Base-by-base conservation (phyloP, 2,888 invertebrate species). In the Dione juno region DNA sequence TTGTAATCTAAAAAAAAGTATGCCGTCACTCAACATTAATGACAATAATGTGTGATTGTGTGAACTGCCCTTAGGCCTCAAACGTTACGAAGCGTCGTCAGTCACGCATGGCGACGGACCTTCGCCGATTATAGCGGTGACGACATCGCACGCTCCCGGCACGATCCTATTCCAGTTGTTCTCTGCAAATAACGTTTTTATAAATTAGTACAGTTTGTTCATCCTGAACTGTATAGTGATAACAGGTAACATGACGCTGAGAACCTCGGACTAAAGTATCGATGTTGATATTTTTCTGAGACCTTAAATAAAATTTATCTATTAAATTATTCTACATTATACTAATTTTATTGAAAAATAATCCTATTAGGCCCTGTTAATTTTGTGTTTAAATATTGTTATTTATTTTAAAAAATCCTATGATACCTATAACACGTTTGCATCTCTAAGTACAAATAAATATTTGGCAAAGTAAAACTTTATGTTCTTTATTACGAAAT, bases 41-140 rank as follows among this genome's bases (percentile, higher is more conserved):
- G 28, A 13, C 16, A 58, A 40, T 40, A 57, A 40, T 45, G 45
- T 37, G 63, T 57, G 16, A 52, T 28, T 63, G 69, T 72, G 66
- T 67, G 63, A 45, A 69, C 41, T 70, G 76, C 75, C 71, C 75
- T 72, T 72, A 76, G 69, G 66, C 67, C 40, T 69, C 65, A 74
- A 68, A 68, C 61, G 68, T 68, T 68, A 77, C 67, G 68, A 72
- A 73, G 71, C 75, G 78, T 76, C 77, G 78, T 64, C 77, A 79
- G 81, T 81, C 81, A 79, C 83, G 81, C 81, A 81, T 80, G 81
- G 75, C 79, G 79, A 80, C 84, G 81, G 88, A 84, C 90, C 90
- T 90, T 89, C 86, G 84, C 80, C 84, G 84, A 79, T 85, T 87
- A 88, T 90, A 90, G 91, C 90, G 92, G 81, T 92, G 92, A 92